Base-by-base conservation (phyloP, 2,797 vertebrate genomes). In the Thaleichthys pacificus region DNA sequence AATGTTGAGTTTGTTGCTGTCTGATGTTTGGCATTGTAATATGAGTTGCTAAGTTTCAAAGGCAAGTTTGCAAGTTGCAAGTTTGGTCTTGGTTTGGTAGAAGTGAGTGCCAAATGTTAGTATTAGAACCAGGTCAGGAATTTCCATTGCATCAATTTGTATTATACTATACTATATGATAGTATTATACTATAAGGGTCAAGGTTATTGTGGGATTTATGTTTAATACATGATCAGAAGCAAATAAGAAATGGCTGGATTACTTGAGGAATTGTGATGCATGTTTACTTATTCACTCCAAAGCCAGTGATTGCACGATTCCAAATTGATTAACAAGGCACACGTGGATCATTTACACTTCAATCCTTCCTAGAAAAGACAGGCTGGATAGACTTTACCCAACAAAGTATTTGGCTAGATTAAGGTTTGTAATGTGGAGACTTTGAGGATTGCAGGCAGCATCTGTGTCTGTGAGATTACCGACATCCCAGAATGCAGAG, bases 381-480 rank as follows among this genome's bases (percentile, higher is more conserved):
- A 84, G 77, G 83, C 79, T 79, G 70, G 42, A 47, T 47, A 47
- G 58, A 80, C 79, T 74, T 38, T 73, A 70, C 73, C 80, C 83
- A 61, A 61, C 78, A 72, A 89, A 90, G 82, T 80, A 75, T 70
- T 77, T 83, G 80, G 75, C 75, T 86, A 86, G 87, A 90, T 91
- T 89, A 90, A 75, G 78, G 76, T 65, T 82, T 77, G 76, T 68
- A 68, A 72, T 62, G 74, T 66, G 56, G 77, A 81, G 80, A 84
- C 79, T 85, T n/a, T 11, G 67, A 86, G 86, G 76, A 90, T 92
- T 92, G 90, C 79, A 80, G 75, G 82, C 80, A 78, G 86, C 91
- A 91, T 92, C 91, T 93, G 91, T 88, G 87, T 82, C 84, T 83
- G 60, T 81, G 69, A 88, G 91, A 92, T 92, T 93, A 93, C 61